Evolutionary conservation across 1,140 invertebrate genomes (phyloP).

Genomic region (Sesamia nonagrioides): DNA sequence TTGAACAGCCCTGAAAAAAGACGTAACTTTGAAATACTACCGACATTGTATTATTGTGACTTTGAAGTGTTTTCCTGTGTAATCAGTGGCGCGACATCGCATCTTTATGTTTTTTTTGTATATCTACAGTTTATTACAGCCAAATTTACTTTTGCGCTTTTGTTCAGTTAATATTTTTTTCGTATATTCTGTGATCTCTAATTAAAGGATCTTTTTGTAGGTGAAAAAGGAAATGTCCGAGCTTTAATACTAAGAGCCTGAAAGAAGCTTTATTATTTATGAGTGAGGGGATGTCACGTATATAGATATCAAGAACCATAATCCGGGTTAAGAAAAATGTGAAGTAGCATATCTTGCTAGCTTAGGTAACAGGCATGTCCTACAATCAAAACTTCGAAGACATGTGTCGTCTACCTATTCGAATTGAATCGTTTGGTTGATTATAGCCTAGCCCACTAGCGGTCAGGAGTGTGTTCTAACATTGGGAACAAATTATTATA

Average conservation of each 20-base stretch:
- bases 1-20: background rate
- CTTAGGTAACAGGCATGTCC: no score
- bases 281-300: no score
- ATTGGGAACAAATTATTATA: no score
- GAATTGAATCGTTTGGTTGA: no score
- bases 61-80: slow-evolving; percentile 19
- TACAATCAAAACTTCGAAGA: no score
- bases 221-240: background rate
- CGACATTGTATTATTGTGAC: background rate
- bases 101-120: slow-evolving; percentile 17
- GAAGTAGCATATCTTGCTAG: no score
- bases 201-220: slow-evolving; percentile 13
- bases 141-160: slow-evolving; percentile 23
- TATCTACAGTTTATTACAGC: slow-evolving; percentile 27
- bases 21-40: slow-evolving; percentile 3
- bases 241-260: background rate
- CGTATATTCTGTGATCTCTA: slow-evolving; percentile 24
- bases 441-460: no score
- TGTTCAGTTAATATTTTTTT: slow-evolving; percentile 26
- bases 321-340: no score
- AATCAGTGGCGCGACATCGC: slow-evolving; percentile 11
- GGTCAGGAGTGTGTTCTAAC: no score
- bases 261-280: background rate
- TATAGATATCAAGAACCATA: no score
- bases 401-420: no score